These are phyloP conservation scores for Oscheius sp. DNA, from an alignment of 1,140 invertebrate species.

Conservation along the genomic window DNA sequence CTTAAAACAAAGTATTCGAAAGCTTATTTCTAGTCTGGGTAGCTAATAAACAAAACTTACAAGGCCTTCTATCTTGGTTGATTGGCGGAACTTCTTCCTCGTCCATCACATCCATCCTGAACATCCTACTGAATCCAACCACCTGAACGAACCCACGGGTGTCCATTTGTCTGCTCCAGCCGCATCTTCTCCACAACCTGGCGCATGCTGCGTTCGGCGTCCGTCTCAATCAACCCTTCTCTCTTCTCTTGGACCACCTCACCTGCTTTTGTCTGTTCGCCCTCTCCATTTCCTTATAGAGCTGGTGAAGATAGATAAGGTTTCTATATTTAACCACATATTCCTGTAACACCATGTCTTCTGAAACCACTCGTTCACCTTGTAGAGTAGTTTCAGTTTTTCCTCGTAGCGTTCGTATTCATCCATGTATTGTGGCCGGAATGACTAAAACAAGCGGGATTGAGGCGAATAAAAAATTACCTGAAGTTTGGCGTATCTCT, in stretches of 20 bases:
- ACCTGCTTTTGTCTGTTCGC: constrained; percentile 64
- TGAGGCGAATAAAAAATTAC: too few species aligned
- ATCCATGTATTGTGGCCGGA: constrained; percentile 90
- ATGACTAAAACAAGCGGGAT: constrained; percentile 36
- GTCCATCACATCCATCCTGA: not conserved
- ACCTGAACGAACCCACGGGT: constrained; percentile 12
- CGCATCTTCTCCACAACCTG: constrained; percentile 42
- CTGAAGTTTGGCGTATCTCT: constrained; percentile 80
- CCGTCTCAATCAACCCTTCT: constrained; percentile 5
- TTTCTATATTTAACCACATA: constrained; percentile 84
- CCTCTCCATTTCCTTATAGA: constrained; percentile 72
- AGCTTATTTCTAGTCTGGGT: not conserved
- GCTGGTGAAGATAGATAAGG: constrained; percentile 76
- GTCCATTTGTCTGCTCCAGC: constrained; percentile 27
- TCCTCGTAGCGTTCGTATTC: constrained; percentile 87
- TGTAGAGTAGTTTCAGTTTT: constrained; percentile 79
- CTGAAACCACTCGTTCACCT: constrained; percentile 63
- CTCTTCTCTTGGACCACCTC: not conserved
- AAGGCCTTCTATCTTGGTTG: constrained; percentile 14
- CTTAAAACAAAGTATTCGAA: not conserved
- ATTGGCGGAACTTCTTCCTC: constrained; percentile 10
- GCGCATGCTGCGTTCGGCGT: constrained; percentile 34
- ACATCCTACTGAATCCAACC: not conserved
- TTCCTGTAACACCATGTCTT: constrained; percentile 10
- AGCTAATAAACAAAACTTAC: constrained; percentile 7